Evolutionary conservation across 1,140 invertebrate genomes (phyloP).

Genomic region (Bactericera cockerelli): DNA sequence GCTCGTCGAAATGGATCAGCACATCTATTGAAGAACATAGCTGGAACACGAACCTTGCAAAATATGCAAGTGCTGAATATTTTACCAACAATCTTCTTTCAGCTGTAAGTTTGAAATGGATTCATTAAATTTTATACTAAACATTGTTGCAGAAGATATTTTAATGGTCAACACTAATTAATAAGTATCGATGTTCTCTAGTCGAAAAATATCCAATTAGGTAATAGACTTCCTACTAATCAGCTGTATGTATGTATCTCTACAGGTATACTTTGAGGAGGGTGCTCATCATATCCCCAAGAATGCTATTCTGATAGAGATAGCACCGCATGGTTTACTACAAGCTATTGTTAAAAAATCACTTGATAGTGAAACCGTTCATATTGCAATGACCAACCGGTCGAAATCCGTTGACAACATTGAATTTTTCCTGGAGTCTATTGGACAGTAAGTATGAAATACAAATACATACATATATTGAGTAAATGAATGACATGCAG

Average conservation of each 20-base stretch:
- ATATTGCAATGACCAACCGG: conserved; percentile 41
- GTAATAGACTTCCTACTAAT: too few species aligned
- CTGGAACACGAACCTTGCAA: conserved; percentile 30
- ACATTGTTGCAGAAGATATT: too few species aligned
- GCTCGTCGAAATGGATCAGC: conserved; percentile 42
- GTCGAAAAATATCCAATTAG: too few species aligned
- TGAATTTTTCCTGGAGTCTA: conserved; percentile 30
- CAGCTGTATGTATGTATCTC: too few species aligned
- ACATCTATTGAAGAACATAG: conserved; percentile 39
- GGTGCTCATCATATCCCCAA: conserved; percentile 36
- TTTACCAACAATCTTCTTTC: conserved; percentile 49
- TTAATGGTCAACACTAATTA: too few species aligned
- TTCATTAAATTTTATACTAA: too few species aligned
- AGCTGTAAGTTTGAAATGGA: too few species aligned
- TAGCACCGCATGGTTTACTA: conserved; percentile 40
- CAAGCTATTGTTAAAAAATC: conserved; percentile 40
- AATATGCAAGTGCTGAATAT: conserved; percentile 42
- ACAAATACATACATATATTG: too few species aligned
- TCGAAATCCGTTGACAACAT: conserved; percentile 30
- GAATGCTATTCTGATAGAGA: conserved; percentile 40
- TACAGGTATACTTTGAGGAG: conserved; percentile 41
- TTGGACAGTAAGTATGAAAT: conserved; percentile 45
- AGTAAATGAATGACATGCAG: too few species aligned
- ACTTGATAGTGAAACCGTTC: conserved; percentile 31
- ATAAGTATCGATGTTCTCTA: too few species aligned